Base-by-base conservation (phyloP, 2,888 invertebrate species). In the Diarsia mendica region DNA sequence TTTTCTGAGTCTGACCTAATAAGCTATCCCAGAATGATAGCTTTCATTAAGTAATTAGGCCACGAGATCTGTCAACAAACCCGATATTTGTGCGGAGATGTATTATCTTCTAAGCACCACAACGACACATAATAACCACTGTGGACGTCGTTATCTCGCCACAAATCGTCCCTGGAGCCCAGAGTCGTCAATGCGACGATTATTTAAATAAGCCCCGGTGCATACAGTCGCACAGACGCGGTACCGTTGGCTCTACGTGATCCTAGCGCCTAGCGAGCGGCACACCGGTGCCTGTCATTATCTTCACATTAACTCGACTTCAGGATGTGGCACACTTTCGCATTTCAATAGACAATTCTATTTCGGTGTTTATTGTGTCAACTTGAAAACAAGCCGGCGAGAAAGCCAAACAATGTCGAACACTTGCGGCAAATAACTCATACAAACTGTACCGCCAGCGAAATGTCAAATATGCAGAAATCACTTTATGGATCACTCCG, bases 221-320 rank as follows among this genome's bases (percentile, higher is more conserved):
- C 92, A 93, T 92, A 87, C 81, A 84, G 85, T 83, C 83, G 83
- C 86, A 77, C 67, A 88, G 87, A 80, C 85, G 77, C 78, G 83
- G 91, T 94, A 94, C 95, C 95, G 96, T 95, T 95, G 92, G 80
- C 81, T 86, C 92, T 93, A 95, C 95, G 95, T 95, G 95, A 94
- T 94, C 92, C 94, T 93, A 91, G 89, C 91, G 89, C 90, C 91
- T 93, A 93, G 92, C 93, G 93, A 93, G 92, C 93, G 93, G 92
- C 90, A 89, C 88, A 86, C 85, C 85, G 86, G 83, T 88, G 87
- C 86, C 90, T 89, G 90, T 94, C 93, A 94, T 93, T 93, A 93
- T 91, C 91, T 89, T 90, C 86, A 91, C 90, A 93, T 94, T 93
- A 93, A 89, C 89, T 89, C 82, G 84, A 82, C 90, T 93, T 92